Base-by-base conservation (phyloP, 2,888 invertebrate species). In the Cephonodes hylas region DNA sequence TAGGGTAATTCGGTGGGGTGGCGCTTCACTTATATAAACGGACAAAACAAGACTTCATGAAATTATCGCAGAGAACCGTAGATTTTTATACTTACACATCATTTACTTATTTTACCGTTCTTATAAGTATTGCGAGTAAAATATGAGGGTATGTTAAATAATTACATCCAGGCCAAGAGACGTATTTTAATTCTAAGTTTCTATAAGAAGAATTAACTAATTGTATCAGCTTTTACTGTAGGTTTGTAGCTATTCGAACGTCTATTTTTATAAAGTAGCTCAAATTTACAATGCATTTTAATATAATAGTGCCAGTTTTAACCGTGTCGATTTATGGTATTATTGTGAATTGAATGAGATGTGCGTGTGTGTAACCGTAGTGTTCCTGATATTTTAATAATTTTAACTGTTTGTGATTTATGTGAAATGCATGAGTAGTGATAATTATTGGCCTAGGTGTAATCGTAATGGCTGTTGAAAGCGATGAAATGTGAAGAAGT, bases 291-390 rank as follows among this genome's bases (percentile, higher is more conserved):
- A 20, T 20, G 25, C 27, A 48, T 53, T 53, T 53, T 53, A 53
- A 31, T n/a, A n/a, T 53, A 53, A 53, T 53, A 18, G 53, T 53
- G 53, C 31, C 53, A 53, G 53, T 53, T 46, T 46, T 53, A 31
- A 31, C 10, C 18, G 10, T 53, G 15, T 27, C 7, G 18, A 27
- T 53, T 31, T 31, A 53, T 45, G 10, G 53, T 38, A 38, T 31
- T 31, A 31, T 38, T 38, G 34, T 38, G 34, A 38, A 38, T 13
- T 13, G 34, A 10, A 38, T 38, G 34, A 13, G 34, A 38, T 38
- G n/a, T 38, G 10, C 10, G 10, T 38, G n/a, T 13, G 10, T 3
- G 2, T 34, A 13, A 13, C n/a, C 3, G n/a, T n/a, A 13, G 38
- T 38, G 38, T 13, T 38, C 38, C 13, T 38, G 38, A n/a, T n/a